Evolutionary conservation across 1,140 invertebrate species (phyloP).

Genomic region (Achatina immaculata): DNA sequence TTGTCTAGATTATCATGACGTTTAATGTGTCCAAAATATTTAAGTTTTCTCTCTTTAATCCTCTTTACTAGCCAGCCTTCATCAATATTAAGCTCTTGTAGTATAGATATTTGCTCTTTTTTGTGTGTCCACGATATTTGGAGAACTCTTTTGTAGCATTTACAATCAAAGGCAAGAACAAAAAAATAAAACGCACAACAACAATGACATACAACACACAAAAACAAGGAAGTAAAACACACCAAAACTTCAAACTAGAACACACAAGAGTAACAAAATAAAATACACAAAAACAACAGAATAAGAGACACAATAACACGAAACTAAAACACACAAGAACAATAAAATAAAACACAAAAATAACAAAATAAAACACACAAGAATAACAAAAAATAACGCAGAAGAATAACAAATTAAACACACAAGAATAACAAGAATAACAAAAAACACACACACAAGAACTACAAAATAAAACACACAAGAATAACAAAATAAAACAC

Average conservation of each 20-base stretch:
- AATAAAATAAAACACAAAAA: neutral
- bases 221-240: neutral
- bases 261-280: neutral
- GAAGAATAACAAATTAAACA: neutral
- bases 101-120: too few relatives aligned
- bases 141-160: too few relatives aligned
- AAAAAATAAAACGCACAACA: neutral
- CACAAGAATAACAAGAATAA: neutral
- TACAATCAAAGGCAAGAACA: neutral
- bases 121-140: too few relatives aligned
- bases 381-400: conserved; percentile 16
- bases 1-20: too few relatives aligned
- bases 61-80: too few relatives aligned
- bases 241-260: neutral
- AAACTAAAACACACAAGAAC: neutral
- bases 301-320: neutral
- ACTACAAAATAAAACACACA: neutral
- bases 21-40: too few relatives aligned
- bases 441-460: neutral
- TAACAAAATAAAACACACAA: conserved; percentile 19
- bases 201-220: neutral
- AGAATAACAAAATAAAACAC: neutral
- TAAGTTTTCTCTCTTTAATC: too few relatives aligned
- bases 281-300: too few relatives aligned
- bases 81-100: too few relatives aligned